Conservation (phyloP, 1,140 invertebrate genomes). For the Rhopalosiphum padi region DNA sequence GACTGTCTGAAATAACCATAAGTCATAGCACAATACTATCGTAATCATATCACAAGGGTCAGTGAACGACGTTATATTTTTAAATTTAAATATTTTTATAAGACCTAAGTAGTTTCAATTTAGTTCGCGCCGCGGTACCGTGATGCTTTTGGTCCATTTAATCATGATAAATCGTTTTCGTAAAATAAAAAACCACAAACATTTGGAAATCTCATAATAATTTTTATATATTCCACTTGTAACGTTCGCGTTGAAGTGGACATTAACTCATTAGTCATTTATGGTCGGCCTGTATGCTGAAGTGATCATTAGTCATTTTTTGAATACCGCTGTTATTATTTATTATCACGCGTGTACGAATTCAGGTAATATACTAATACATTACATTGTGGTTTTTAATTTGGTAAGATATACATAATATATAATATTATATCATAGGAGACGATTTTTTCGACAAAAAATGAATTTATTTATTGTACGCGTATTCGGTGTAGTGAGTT, state of each 20-base stretch:
- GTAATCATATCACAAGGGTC: not conserved
- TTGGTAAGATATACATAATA: not conserved
- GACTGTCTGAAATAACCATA: not conserved
- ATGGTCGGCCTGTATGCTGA: not conserved
- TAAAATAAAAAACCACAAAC: not conserved
- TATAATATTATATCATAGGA: not conserved
- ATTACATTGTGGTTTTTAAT: not conserved
- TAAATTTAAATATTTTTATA: not conserved
- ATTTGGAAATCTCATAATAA: not conserved
- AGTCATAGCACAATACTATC: not conserved
- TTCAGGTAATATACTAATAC: not conserved
- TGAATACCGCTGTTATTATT: not conserved
- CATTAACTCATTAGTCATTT: not conserved
- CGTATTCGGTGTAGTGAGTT: not conserved
- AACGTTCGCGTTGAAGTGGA: not conserved
- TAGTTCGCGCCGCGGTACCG: not conserved
- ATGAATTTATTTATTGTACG: not conserved
- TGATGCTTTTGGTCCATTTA: not conserved
- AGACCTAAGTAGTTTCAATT: not conserved
- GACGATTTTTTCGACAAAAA: not conserved
- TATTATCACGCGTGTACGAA: not conserved
- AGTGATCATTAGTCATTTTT: constrained; percentile 22
- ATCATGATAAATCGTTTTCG: not conserved
- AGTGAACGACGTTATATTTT: not conserved
- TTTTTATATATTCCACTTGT: not conserved